Percentiles rank a stretch among this genome's conserved stretches.
Evolutionary conservation across 2,113 vertebrate genomes (phyloP).

Genomic region (Hipposideros armiger): DNA sequence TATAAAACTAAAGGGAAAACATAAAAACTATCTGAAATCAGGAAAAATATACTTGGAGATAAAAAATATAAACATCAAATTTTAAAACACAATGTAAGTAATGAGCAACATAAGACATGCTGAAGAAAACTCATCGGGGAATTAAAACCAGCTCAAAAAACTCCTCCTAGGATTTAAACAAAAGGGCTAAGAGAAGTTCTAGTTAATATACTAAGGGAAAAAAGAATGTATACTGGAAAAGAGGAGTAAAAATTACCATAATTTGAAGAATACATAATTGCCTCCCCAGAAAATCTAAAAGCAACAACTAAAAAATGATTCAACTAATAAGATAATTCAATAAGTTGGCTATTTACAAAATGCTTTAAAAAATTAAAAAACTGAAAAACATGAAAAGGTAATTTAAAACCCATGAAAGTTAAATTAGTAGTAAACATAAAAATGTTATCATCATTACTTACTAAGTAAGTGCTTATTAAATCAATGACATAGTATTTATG

Average conservation of each 20-base stretch:
- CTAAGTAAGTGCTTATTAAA: not conserved
- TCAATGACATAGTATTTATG: not conserved
- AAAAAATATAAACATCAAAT: slow-evolving; percentile 4
- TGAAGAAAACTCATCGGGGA: not conserved
- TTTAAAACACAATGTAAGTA: not conserved
- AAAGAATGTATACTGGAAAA: not conserved
- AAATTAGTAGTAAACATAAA: slow-evolving; percentile 5
- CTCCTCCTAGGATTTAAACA: not conserved
- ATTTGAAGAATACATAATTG: not conserved
- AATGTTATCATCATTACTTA: not conserved
- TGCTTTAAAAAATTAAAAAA: not conserved
- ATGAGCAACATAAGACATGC: not conserved
- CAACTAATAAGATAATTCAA: slow-evolving; percentile 1
- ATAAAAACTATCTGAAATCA: not conserved
- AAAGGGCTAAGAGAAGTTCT: slow-evolving; percentile 1
- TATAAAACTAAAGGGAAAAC: not conserved
- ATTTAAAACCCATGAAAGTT: not conserved
- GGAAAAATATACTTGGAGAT: not conserved
- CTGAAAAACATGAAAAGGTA: not conserved
- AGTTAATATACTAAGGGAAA: not conserved
- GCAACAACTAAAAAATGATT: slow-evolving; percentile 3
- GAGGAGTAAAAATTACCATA: not conserved
- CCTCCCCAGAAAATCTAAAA: slow-evolving; percentile 43
- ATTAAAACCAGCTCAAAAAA: slow-evolving; percentile 30
- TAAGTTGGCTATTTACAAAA: not conserved